Evolutionary conservation across 2,113 vertebrate species (phyloP).

Genomic region (Chauna torquata): DNA sequence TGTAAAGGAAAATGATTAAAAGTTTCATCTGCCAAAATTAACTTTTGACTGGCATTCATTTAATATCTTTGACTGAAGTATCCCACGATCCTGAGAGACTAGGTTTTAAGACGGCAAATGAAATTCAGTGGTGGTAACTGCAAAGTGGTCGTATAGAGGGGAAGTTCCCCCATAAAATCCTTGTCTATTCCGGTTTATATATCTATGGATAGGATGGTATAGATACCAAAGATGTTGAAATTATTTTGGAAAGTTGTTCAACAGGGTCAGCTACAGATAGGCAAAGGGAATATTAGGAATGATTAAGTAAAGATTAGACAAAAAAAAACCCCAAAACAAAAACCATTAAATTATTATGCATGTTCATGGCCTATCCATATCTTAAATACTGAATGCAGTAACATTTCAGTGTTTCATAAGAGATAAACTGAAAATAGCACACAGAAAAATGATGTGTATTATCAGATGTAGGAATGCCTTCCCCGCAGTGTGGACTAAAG

Average conservation of each 20-base stretch:
- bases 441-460: not conserved
- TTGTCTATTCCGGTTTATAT: not conserved
- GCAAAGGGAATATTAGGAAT: not conserved
- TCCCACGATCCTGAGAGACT: not conserved
- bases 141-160: not conserved
- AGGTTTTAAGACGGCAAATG: not conserved
- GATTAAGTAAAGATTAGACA: not conserved
- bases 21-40: not conserved
- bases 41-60: not conserved
- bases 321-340: too few species aligned
- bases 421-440: not conserved
- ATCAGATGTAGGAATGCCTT: not conserved
- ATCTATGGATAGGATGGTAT: not conserved
- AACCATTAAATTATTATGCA: too few species aligned
- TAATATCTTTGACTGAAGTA: not conserved
- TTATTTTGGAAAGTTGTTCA: not conserved
- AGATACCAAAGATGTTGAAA: not conserved
- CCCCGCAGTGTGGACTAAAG: not conserved
- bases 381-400: not conserved
- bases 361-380: not conserved
- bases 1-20: not conserved
- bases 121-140: not conserved
- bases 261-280: not conserved
- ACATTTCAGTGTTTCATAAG: not conserved
- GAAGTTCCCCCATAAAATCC: not conserved